Base-by-base conservation (phyloP, 2,113 vertebrate species). In the Puntigrus tetrazona region DNA sequence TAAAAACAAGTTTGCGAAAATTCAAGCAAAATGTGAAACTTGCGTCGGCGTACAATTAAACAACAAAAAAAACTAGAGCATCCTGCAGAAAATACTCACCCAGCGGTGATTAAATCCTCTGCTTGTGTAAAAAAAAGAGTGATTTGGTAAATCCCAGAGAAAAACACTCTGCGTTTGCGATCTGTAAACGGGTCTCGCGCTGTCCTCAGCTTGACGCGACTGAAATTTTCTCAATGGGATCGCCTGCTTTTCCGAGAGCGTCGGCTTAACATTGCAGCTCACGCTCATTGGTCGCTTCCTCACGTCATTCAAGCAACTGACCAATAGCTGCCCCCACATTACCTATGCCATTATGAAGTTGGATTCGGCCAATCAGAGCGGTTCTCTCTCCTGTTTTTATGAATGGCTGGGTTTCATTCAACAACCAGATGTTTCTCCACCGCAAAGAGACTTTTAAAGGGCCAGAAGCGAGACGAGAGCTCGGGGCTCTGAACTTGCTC, bases 371-470 rank as follows among this genome's bases (percentile, higher is more conserved):
- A 90, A 90, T 90, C 85, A 69, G 65, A 78, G 63, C 78, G 43
- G 41, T 20, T 2, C 34, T 36, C 70, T 55, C 70, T 79, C 77
- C 65, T 87, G 89, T 92, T 93, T 94, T 94, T 93, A 94, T 94
- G 92, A 94, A 94, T 95, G 93, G 89, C 88, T 91, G 87, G 88
- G 90, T 90, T 94, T 94, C 94, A 94, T 94, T 95, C 93, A 91
- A 81, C 59, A 87, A 84, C 84, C 87, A 91, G 83, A 93, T 91
- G 89, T 82, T 90, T 75, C 78, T 84, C 29, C n/a, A 77, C 50
- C 29, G 83, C 86, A 77, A 59, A 61, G 55, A 69, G n/a, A 55
- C 63, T 78, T 90, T 94, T 94, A 94, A 94, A 94, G 91, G 78
- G 83, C 29, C 83, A 90, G 81, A 11, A 73, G 55, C 80, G 4